Percentiles rank a stretch among this genome's conserved stretches.
Evolutionary conservation across 2,888 invertebrate species (phyloP).

Genomic region (Lasioglossum malachurum): DNA sequence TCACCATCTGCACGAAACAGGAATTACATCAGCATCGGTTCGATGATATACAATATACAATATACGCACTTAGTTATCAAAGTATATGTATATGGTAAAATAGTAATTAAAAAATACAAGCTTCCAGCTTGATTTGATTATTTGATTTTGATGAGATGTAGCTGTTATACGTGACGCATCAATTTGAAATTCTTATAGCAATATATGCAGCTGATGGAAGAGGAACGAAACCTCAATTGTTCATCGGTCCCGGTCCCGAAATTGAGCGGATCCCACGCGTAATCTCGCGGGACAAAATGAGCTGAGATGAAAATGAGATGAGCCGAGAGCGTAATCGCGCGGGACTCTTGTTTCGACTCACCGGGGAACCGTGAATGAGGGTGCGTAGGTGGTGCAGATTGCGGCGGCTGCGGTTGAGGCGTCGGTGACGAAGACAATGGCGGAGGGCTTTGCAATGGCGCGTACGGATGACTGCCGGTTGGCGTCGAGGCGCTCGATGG

Average conservation of each 20-base stretch:
- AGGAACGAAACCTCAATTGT: background rate
- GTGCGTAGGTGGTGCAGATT: slow-evolving; percentile 79
- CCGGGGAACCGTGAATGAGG: slow-evolving; percentile 86
- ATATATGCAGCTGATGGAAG: background rate
- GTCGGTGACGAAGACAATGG: slow-evolving; percentile 81
- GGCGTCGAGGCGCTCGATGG: slow-evolving; percentile 93
- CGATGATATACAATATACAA: too few relatives aligned
- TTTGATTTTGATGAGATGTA: too few relatives aligned
- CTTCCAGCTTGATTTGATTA: too few relatives aligned
- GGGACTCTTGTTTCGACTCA: slow-evolving; percentile 71
- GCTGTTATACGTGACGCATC: too few relatives aligned
- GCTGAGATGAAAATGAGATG: too few relatives aligned
- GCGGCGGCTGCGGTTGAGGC: slow-evolving; percentile 79
- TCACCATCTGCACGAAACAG: slow-evolving; percentile 86
- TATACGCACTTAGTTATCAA: too few relatives aligned
- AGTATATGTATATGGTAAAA: too few relatives aligned
- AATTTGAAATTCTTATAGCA: background rate
- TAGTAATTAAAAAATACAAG: too few relatives aligned
- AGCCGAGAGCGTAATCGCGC: slow-evolving; percentile 14
- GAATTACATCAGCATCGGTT: background rate
- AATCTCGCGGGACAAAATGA: slow-evolving; percentile 2
- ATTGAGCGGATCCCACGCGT: background rate
- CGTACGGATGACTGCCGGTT: slow-evolving; percentile 92
- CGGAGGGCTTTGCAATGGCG: slow-evolving; percentile 91
- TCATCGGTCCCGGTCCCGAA: background rate